Percentiles rank a stretch among this genome's conserved stretches.
Evolutionary conservation across 2,113 vertebrate genomes (phyloP).

Genomic region (Phodopus roborovskii): DNA sequence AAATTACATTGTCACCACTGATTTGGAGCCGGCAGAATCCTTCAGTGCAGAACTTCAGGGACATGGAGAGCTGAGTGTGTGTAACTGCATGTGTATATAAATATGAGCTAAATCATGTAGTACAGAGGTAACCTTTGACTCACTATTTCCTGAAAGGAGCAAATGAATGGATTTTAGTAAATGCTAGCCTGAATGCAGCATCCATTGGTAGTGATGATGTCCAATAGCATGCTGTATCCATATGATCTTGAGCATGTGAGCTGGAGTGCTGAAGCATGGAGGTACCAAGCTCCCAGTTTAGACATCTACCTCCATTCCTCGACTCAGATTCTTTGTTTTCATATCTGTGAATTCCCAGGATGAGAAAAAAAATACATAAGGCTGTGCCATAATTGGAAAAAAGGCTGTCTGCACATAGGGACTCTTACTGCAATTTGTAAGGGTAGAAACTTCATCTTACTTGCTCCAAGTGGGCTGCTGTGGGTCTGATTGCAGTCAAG

Average conservation of each 20-base stretch:
- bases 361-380: neutral
- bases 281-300: neutral
- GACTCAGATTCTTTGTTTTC: neutral
- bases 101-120: neutral
- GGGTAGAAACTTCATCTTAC: neutral
- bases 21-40: neutral
- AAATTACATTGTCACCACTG: neutral
- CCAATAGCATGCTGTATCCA: neutral
- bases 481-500: neutral
- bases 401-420: neutral
- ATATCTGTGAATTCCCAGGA: neutral
- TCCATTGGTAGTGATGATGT: neutral
- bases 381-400: neutral
- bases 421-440: too few relatives aligned
- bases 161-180: neutral
- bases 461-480: neutral
- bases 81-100: neutral
- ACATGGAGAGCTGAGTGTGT: neutral
- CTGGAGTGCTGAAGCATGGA: rapidly evolving
- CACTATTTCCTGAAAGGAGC: neutral
- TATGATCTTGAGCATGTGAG: too few relatives aligned
- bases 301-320: neutral
- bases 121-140: neutral
- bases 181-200: neutral
- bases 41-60: neutral